phyloP scores from a whole-genome alignment of 2,797 vertebrate species.

The Ara ararauna region DNA sequence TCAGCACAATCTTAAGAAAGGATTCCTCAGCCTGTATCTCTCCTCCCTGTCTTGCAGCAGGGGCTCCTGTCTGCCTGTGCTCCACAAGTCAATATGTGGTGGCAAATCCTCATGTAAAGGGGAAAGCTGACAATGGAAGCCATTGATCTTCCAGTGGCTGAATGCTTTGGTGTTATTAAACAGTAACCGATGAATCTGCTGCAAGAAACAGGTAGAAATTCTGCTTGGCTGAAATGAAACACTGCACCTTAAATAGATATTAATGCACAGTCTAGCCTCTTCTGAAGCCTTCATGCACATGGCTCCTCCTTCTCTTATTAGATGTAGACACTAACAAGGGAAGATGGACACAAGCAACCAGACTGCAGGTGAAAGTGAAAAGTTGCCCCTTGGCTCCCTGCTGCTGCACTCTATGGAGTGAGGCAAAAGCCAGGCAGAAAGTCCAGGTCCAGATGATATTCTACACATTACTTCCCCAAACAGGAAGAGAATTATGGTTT shows the following conservation, averaged over 20 bases:
- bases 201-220: neutral
- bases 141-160: neutral
- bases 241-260: constrained; percentile 25
- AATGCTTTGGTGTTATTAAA: neutral
- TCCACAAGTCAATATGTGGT: neutral
- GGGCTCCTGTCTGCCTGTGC: neutral
- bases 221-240: constrained; percentile 44
- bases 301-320: neutral
- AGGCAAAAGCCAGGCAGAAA: neutral
- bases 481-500: neutral
- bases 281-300: neutral
- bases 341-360: neutral
- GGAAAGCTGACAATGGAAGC: neutral
- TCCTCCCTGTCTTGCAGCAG: neutral
- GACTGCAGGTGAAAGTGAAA: neutral
- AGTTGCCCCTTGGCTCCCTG: neutral
- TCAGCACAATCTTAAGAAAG: neutral
- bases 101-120: neutral
- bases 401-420: neutral
- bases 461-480: neutral
- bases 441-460: neutral
- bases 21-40: neutral
- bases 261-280: neutral
- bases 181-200: neutral
- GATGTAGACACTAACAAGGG: neutral